Base-by-base conservation (phyloP, 53 echinoderm and acorn worm species). In the Patiria pectinifera region DNA sequence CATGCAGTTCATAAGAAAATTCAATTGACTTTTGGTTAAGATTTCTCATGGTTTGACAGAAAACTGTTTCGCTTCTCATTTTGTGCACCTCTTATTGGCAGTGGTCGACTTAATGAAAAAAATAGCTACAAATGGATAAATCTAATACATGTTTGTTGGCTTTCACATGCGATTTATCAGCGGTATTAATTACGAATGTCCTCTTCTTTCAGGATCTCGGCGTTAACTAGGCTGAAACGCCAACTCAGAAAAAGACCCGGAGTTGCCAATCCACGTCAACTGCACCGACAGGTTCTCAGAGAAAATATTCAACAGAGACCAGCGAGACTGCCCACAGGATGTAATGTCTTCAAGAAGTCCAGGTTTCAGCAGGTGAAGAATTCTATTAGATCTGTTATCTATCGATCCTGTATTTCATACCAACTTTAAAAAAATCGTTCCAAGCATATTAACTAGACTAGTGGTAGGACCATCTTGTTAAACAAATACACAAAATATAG, bases 151-250 rank as follows among this genome's bases (percentile, higher is more conserved):
- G 14, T 10, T 4, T 63, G 7, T 85, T 45, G 5, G n/a, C n/a
- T 69, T 85, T 79, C 14, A 44, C 6, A 8, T 25, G 44, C 5
- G 14, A 44, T 23, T 79, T 45, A 44, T 10, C 21, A 72, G 19
- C 5, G 19, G 8, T 5, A n/a, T 19, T 72, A 72, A 4, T 10
- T 5, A n/a, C 16, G 19, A 23, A 60, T 59, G 25, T 59, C 59
- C 59, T 62, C 6, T 83, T n/a, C n/a, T 59, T 69, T 69, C 85
- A 85, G 85, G 48, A 25, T 85, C 13, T 85, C 85, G 2, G 85
- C 45, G 69, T 45, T 85, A 7, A 85, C 71, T 2, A 14, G 21
- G 12, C 69, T 69, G 21, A 66, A 85, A 59, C n/a, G n/a, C n/a
- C n/a, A n/a, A n/a, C n/a, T n/a, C n/a, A n/a, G n/a, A n/a, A n/a